Evolutionary conservation across 2,797 vertebrate species (phyloP).

Genomic region (Holocentrus rufus): DNA sequence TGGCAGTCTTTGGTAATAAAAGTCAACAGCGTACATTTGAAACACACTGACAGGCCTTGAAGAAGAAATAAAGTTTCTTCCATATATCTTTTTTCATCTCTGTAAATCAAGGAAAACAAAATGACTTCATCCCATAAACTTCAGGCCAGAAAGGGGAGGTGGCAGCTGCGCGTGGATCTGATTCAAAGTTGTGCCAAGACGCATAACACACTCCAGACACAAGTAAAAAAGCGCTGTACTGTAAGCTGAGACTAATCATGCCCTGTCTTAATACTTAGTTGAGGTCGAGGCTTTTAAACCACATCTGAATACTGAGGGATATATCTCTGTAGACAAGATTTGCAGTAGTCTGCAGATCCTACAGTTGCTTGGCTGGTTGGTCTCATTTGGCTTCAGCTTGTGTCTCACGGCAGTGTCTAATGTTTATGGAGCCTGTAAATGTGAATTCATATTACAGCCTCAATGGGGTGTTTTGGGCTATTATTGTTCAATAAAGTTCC

Average conservation of each 20-base stretch:
- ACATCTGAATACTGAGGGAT: background rate
- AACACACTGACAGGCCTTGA: background rate
- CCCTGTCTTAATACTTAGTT: background rate
- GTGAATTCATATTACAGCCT: background rate
- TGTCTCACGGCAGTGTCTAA: background rate
- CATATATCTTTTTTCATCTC: slow-evolving; percentile 9
- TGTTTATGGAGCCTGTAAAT: background rate
- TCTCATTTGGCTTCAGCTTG: background rate
- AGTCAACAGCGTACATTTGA: slow-evolving; percentile 15
- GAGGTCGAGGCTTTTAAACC: background rate
- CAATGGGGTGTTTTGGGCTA: background rate
- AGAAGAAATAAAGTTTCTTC: slow-evolving; percentile 7
- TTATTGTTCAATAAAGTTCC: background rate
- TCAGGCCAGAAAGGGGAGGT: slow-evolving; percentile 8
- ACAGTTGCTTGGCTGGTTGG: background rate
- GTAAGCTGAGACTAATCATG: slow-evolving; percentile 16
- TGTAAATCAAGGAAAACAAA: slow-evolving; percentile 14
- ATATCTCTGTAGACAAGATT: background rate
- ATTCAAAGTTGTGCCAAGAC: slow-evolving; percentile 14
- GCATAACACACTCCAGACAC: slow-evolving; percentile 1
- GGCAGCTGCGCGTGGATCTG: slow-evolving; percentile 9
- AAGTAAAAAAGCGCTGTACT: background rate
- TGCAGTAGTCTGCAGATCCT: background rate
- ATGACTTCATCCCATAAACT: slow-evolving; percentile 24
- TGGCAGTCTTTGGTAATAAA: background rate